phyloP scores from a whole-genome alignment of 1,140 invertebrate species.

The Calephelis virginiensis region DNA sequence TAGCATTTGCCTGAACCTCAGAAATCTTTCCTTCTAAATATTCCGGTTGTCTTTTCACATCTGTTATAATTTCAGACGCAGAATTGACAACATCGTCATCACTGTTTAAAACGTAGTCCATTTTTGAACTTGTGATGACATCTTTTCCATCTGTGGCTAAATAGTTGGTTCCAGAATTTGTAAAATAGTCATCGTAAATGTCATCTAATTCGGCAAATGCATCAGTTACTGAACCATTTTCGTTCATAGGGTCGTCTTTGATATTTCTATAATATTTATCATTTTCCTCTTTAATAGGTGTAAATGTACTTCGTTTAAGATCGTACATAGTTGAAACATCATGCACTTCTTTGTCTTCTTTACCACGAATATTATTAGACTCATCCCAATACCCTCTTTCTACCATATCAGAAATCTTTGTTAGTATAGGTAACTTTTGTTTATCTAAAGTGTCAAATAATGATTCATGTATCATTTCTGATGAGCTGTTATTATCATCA shows the following conservation, averaged over 20 bases:
- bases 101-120: slow-evolving; percentile 40
- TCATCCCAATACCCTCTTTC: slow-evolving; percentile 67
- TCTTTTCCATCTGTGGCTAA: slow-evolving; percentile 20
- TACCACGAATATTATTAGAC: slow-evolving; percentile 45
- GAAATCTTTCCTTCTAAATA: slow-evolving; percentile 71
- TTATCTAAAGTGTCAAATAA: slow-evolving; percentile 42
- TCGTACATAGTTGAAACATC: slow-evolving; percentile 45
- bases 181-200: slow-evolving; percentile 57
- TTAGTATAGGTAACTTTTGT: slow-evolving; percentile 49
- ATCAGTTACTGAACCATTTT: slow-evolving; percentile 57
- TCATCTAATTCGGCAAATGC: slow-evolving; percentile 70
- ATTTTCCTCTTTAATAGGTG: slow-evolving; percentile 67
- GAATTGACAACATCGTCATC: slow-evolving; percentile 65
- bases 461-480: slow-evolving; percentile 23
- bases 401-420: slow-evolving; percentile 55
- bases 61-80: slow-evolving; percentile 71
- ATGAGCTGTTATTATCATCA: slow-evolving; percentile 52
- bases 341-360: slow-evolving; percentile 36
- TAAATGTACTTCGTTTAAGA: slow-evolving; percentile 50
- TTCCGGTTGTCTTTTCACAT: slow-evolving; percentile 72
- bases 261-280: slow-evolving; percentile 50
- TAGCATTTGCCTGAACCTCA: slow-evolving; percentile 74
- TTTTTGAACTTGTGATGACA: neutral
- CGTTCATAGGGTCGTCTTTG: slow-evolving; percentile 42
- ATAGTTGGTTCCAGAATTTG: slow-evolving; percentile 45